Evolutionary conservation across 1,140 invertebrate species (phyloP).

Genomic region (Microplitis demolitor): DNA sequence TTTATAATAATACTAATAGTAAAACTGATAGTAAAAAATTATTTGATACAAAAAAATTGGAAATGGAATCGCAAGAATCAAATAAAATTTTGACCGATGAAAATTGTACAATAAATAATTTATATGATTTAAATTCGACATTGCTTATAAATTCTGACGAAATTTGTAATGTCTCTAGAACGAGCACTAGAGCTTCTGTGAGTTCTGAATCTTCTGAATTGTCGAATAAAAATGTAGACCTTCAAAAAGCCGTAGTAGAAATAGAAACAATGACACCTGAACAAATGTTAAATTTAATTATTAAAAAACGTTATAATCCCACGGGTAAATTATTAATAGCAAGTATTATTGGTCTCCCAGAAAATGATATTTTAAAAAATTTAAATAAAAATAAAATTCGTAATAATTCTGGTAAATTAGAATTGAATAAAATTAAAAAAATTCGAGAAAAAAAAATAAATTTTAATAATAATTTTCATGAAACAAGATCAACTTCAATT

Average conservation of each 20-base stretch:
- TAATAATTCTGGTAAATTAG: not conserved
- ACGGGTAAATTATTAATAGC: slow-evolving; percentile 54
- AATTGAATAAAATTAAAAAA: slow-evolving; percentile 27
- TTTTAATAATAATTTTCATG: too few species aligned
- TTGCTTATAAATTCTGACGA: too few species aligned
- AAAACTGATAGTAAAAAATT: not conserved
- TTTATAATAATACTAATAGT: slow-evolving; percentile 28
- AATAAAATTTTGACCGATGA: too few species aligned
- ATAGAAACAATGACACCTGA: slow-evolving; percentile 49
- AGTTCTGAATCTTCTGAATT: not conserved
- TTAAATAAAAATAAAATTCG: not conserved
- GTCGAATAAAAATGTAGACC: not conserved
- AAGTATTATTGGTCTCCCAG: slow-evolving; percentile 51
- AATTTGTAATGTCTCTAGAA: not conserved
- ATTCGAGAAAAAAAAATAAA: not conserved
- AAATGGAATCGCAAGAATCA: too few species aligned
- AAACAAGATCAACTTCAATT: slow-evolving; percentile 9
- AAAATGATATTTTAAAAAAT: slow-evolving; percentile 36
- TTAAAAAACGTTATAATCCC: slow-evolving; percentile 49
- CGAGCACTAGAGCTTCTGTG: not conserved
- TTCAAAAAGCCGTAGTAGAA: not conserved
- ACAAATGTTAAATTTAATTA: slow-evolving; percentile 49
- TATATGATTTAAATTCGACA: too few species aligned
- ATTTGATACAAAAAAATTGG: not conserved
- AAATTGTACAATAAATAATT: too few species aligned